Evolutionary conservation across 2,797 vertebrate genomes (phyloP).

Genomic region (Phyllotis vaccarum): DNA sequence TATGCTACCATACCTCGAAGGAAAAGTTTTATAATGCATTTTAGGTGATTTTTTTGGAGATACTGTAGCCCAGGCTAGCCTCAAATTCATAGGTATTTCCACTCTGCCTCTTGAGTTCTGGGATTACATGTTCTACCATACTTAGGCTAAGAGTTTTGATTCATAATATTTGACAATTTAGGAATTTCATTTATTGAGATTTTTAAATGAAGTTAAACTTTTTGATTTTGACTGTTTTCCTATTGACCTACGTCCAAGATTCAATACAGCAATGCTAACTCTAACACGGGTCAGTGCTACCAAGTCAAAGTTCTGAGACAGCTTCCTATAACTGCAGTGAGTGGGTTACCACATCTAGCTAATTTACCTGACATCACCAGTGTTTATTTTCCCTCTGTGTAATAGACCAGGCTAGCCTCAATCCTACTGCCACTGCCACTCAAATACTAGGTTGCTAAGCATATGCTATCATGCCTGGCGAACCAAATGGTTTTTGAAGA

Average conservation of each 20-base stretch:
- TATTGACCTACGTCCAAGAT: neutral
- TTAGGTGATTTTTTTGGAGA: neutral
- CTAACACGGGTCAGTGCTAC: neutral
- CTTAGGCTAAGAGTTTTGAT: neutral
- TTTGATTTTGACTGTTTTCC: neutral
- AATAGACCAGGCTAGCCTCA: neutral
- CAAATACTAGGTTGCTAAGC: neutral
- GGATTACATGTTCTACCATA: neutral
- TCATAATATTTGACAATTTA: slow-evolving; percentile 24
- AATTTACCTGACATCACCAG: slow-evolving; percentile 20
- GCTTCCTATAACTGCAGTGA: slow-evolving; percentile 21
- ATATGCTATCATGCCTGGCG: neutral
- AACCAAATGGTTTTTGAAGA: slow-evolving; percentile 34
- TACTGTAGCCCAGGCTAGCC: neutral
- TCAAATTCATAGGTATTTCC: neutral
- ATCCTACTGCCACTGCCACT: neutral
- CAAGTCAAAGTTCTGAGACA: neutral
- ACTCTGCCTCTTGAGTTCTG: neutral
- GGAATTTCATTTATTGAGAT: slow-evolving; percentile 23
- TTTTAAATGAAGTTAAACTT: slow-evolving; percentile 30
- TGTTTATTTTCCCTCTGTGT: neutral
- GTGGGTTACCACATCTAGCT: neutral
- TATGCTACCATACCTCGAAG: neutral
- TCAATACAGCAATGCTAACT: neutral
- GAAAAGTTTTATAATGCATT: neutral